Percentiles rank a stretch among this genome's conserved stretches.
These are phyloP conservation scores for Cheilosia urbana DNA, from an alignment of 2,888 invertebrate species.

Conservation along the genomic window DNA sequence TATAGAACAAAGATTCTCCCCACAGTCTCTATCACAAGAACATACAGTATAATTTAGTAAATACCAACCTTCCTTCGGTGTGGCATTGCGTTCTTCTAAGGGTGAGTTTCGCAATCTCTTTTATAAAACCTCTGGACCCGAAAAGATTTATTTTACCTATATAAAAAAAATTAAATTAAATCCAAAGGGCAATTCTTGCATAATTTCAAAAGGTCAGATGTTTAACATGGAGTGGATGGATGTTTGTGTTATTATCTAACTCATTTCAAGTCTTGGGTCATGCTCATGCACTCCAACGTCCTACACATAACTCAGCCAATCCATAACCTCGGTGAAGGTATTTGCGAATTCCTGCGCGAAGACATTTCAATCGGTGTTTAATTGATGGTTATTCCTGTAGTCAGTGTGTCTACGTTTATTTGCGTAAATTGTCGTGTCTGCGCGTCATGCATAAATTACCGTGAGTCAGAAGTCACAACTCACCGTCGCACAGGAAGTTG, in stretches of 20 bases:
- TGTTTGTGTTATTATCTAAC: too few species aligned
- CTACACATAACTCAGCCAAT: neutral
- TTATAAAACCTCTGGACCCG: neutral
- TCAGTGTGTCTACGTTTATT: conserved; percentile 2
- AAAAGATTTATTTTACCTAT: neutral
- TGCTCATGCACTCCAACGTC: neutral
- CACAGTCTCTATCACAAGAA: neutral
- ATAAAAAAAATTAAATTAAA: neutral
- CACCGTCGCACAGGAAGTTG: conserved; percentile 11
- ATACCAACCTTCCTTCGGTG: neutral
- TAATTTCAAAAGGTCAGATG: conserved; percentile 16
- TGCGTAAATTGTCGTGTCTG: conserved; percentile 13
- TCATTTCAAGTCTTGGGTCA: neutral
- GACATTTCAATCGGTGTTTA: conserved; percentile 13
- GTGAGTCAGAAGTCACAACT: conserved; percentile 1
- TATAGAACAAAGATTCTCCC: neutral
- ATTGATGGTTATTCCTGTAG: conserved; percentile 18
- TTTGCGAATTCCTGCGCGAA: conserved; percentile 9
- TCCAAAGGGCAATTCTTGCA: neutral
- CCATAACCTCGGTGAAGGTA: neutral
- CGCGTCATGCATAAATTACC: conserved; percentile 17
- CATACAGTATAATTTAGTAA: neutral
- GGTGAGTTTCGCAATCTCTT: neutral
- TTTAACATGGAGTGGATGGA: neutral
- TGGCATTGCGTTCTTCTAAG: neutral